phyloP scores from a whole-genome alignment of 1,140 invertebrate species.

The Vanessa tameamea region DNA sequence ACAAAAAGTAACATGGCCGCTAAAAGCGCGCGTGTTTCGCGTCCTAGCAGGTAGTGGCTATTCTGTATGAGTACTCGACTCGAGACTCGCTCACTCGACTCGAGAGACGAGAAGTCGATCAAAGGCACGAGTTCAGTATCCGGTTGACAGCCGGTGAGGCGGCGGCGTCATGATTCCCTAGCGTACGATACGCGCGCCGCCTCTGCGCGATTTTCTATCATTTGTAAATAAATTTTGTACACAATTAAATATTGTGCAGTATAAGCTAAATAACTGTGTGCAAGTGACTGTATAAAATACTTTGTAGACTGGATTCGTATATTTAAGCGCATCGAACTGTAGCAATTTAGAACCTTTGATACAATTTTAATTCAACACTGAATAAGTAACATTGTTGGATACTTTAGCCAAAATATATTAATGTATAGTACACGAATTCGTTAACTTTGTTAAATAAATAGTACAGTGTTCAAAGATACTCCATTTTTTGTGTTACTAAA shows the following conservation, averaged over 20 bases:
- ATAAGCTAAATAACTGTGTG: constrained; percentile 32
- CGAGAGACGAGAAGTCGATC: constrained; percentile 41
- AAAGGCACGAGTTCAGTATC: constrained; percentile 66
- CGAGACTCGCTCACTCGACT: constrained; percentile 48
- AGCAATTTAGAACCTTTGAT: constrained; percentile 49
- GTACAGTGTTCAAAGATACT: constrained; percentile 35
- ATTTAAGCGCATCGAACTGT: constrained; percentile 43
- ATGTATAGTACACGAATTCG: constrained; percentile 34
- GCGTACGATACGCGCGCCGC: constrained; percentile 68
- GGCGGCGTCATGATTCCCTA: constrained; percentile 66
- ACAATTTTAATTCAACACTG: constrained; percentile 52
- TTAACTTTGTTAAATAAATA: constrained; percentile 41
- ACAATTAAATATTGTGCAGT: constrained; percentile 51
- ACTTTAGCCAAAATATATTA: constrained; percentile 41
- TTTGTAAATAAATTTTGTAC: constrained; percentile 73
- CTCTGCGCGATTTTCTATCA: constrained; percentile 74
- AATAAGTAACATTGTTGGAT: constrained; percentile 45
- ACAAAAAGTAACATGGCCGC: constrained; percentile 66
- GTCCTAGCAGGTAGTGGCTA: constrained; percentile 45
- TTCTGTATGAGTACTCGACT: constrained; percentile 52
- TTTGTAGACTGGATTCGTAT: constrained; percentile 25
- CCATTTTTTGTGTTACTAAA: constrained; percentile 37
- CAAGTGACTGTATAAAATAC: constrained; percentile 37
- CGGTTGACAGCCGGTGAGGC: constrained; percentile 77
- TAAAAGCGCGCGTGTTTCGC: constrained; percentile 53